Evolutionary conservation across 1,140 invertebrate species (phyloP).

Genomic region (Zaprionus ghesquierei): DNA sequence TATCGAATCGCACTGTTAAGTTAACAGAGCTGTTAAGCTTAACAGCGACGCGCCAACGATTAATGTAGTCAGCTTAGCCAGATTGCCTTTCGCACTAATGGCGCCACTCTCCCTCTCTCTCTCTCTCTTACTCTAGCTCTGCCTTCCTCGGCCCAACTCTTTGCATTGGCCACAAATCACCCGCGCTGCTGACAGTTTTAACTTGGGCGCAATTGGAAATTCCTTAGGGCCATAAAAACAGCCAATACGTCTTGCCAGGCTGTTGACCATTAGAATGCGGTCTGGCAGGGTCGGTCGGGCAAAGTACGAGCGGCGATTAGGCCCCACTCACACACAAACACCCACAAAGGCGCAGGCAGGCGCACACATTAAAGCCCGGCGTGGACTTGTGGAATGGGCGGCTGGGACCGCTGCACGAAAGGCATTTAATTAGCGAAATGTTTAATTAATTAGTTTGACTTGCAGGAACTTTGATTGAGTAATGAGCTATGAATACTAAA

Average conservation of each 20-base stretch:
- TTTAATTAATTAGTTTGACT: slow-evolving; percentile 62
- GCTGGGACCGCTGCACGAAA: slow-evolving; percentile 21
- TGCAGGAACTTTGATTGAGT: slow-evolving; percentile 50
- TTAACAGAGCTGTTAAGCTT: background rate
- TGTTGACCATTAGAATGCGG: slow-evolving; percentile 47
- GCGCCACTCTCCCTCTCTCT: background rate
- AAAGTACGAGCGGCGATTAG: slow-evolving; percentile 36
- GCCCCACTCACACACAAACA: slow-evolving; percentile 1
- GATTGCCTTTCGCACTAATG: background rate
- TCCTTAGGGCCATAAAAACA: slow-evolving; percentile 54
- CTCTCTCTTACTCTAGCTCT: background rate
- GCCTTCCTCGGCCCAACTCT: background rate
- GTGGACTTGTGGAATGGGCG: background rate
- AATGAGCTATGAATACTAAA: background rate
- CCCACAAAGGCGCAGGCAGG: background rate
- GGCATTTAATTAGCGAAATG: slow-evolving; percentile 64
- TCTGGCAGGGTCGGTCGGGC: slow-evolving; percentile 2
- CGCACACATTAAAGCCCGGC: background rate
- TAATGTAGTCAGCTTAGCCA: background rate
- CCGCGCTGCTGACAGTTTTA: slow-evolving; percentile 52
- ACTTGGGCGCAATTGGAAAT: slow-evolving; percentile 53
- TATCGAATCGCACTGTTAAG: slow-evolving; percentile 1
- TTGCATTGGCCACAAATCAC: slow-evolving; percentile 44
- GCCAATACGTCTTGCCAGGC: slow-evolving; percentile 10
- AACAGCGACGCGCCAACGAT: background rate